Evolutionary conservation across 1,140 invertebrate species (phyloP).

Genomic region (Magallana angulata): DNA sequence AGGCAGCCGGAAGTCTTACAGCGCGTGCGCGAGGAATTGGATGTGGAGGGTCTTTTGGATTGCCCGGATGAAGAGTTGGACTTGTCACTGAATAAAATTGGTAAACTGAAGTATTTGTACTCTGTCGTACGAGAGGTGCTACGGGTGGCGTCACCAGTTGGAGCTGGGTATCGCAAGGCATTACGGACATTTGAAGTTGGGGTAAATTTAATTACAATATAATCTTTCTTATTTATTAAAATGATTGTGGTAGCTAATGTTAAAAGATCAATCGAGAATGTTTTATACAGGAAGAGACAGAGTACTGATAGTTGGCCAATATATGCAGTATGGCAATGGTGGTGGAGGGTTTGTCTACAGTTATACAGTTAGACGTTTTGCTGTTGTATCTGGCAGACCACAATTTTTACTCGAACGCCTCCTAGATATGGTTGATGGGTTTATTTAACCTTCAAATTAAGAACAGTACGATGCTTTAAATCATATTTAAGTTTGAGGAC

Average conservation of each 20-base stretch:
- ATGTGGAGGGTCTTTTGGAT: conserved; percentile 56
- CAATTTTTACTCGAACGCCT: too few species aligned
- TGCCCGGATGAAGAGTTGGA: conserved; percentile 34
- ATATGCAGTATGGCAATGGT: too few species aligned
- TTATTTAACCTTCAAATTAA: too few species aligned
- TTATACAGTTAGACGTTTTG: too few species aligned
- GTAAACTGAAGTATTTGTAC: conserved; percentile 61
- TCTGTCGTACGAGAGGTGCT: conserved; percentile 72
- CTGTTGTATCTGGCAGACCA: too few species aligned
- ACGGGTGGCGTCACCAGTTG: conserved; percentile 69
- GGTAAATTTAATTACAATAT: conserved; percentile 57
- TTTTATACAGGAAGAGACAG: too few species aligned
- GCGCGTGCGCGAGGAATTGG: conserved; percentile 63
- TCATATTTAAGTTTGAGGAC: too few species aligned
- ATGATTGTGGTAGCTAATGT: background rate
- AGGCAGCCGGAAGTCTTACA: conserved; percentile 61
- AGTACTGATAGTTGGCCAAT: too few species aligned
- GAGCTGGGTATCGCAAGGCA: conserved; percentile 70
- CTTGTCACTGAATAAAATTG: conserved; percentile 54
- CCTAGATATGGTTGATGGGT: too few species aligned
- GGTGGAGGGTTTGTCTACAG: too few species aligned
- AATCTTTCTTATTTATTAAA: background rate
- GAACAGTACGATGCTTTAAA: too few species aligned
- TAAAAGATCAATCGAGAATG: background rate
- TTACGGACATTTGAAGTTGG: conserved; percentile 71